phyloP scores from a whole-genome alignment of 2,888 invertebrate genomes.

The Rosalia funebris region DNA sequence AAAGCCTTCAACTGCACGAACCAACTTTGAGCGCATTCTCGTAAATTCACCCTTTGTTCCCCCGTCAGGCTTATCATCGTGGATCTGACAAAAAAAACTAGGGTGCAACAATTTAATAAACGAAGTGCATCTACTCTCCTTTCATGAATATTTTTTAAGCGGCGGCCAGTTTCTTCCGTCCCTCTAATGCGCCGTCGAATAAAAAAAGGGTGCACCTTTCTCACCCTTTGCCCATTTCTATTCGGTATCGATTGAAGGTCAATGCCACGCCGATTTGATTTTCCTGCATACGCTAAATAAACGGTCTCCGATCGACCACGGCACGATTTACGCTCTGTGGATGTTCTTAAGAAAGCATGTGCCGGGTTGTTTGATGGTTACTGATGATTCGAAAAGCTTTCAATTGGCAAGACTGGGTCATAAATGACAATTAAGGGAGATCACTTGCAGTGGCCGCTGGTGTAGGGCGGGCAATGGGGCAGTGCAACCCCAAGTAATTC shows the following conservation, averaged over 20 bases:
- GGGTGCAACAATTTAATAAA: constrained; percentile 33
- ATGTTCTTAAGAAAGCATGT: no score
- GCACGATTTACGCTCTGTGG: no score
- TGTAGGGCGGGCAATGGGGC: no score
- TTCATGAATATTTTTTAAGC: constrained; percentile 22
- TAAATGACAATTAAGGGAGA: no score
- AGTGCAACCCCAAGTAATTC: no score
- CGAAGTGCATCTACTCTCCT: constrained; percentile 22
- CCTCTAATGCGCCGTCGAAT: constrained; percentile 32
- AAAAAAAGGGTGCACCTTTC: constrained; percentile 44
- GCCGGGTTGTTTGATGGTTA: no score
- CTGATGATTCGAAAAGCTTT: no score
- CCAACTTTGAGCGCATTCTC: no score
- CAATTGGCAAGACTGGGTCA: no score
- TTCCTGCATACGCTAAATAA: constrained; percentile 31
- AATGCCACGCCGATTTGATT: constrained; percentile 47
- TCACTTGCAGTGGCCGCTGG: no score
- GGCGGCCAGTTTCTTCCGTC: constrained; percentile 31
- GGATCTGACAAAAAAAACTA: background rate
- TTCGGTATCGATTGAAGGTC: constrained; percentile 50
- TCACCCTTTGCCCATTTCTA: constrained; percentile 49
- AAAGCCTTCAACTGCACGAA: no score
- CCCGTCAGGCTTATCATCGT: background rate
- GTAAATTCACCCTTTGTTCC: background rate
- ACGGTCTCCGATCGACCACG: constrained; percentile 8